phyloP scores from a whole-genome alignment of 2,113 vertebrate genomes.

The Cavia aperea region DNA sequence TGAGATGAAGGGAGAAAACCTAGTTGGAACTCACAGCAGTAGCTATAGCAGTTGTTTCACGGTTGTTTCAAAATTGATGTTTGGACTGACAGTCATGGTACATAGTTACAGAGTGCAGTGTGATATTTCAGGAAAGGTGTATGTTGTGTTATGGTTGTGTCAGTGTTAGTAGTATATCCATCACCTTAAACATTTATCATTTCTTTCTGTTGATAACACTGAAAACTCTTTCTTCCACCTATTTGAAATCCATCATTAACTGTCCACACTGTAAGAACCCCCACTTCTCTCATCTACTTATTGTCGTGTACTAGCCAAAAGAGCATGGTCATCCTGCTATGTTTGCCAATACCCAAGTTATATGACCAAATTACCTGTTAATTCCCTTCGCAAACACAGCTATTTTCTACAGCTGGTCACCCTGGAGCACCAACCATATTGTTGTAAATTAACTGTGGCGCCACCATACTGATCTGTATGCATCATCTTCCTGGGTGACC shows the following conservation, averaged over 20 bases:
- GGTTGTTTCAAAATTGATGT: not conserved
- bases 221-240: not conserved
- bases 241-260: not conserved
- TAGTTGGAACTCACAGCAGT: fast-evolving
- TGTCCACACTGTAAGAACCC: not conserved
- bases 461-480: too few relatives aligned
- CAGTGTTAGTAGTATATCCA: not conserved
- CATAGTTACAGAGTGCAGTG: not conserved
- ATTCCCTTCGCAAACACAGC: too few relatives aligned
- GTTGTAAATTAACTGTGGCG: too few relatives aligned
- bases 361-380: too few relatives aligned
- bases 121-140: not conserved
- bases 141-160: not conserved
- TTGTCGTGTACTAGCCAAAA: too few relatives aligned
- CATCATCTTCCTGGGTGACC: too few relatives aligned
- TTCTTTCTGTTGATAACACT: not conserved
- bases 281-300: too few relatives aligned
- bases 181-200: not conserved
- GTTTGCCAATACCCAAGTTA: too few relatives aligned
- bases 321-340: too few relatives aligned
- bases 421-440: too few relatives aligned
- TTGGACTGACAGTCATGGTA: not conserved
- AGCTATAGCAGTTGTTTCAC: not conserved
- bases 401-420: too few relatives aligned
- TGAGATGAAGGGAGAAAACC: not conserved